These are phyloP conservation scores for Triops longicaudatus DNA, from an alignment of 1,140 invertebrate genomes.

Conservation along the genomic window DNA sequence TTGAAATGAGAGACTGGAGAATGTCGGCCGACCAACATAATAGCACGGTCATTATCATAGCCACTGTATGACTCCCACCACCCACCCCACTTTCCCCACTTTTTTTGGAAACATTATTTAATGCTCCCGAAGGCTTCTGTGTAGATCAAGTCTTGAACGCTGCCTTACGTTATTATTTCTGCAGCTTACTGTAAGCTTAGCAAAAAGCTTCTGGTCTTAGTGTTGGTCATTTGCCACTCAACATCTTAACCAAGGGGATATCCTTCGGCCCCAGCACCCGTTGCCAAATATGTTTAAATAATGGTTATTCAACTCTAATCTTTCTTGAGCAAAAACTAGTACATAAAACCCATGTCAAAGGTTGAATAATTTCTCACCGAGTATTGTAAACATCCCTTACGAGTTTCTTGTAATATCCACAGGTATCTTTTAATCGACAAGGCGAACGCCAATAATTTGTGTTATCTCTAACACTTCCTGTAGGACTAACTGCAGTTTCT, in stretches of 20 bases:
- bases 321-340: neutral
- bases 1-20: neutral
- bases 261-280: neutral
- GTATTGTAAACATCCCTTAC: neutral
- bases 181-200: neutral
- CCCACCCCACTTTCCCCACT: too few relatives aligned
- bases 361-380: neutral
- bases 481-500: too few relatives aligned
- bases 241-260: neutral
- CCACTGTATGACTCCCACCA: neutral
- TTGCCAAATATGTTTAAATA: neutral
- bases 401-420: neutral
- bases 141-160: neutral
- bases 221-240: neutral
- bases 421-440: neutral
- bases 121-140: neutral
- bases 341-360: neutral
- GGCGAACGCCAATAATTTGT: too few relatives aligned
- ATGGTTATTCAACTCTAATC: neutral
- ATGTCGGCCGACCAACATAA: conserved; percentile 1
- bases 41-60: conserved; percentile 3
- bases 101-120: neutral
- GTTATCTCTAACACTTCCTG: too few relatives aligned
- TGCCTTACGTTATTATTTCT: neutral
- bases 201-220: neutral